A percentile compares a stretch with the other conserved stretches of the same genome.
phyloP scores from a whole-genome alignment of 2,113 vertebrate genomes.

The Hucho hucho region DNA sequence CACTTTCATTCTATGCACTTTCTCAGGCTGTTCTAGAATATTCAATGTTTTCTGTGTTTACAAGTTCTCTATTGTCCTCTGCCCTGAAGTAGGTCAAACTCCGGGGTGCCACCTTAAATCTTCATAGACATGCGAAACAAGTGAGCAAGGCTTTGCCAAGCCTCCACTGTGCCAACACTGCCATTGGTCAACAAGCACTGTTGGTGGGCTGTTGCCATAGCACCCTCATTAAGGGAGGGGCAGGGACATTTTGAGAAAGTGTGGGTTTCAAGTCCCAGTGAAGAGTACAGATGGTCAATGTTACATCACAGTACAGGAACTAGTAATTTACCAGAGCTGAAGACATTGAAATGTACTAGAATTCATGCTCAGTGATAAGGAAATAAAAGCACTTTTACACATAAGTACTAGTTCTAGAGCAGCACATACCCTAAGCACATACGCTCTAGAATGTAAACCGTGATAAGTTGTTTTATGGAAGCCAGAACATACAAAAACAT shows the following conservation, averaged over 20 bases:
- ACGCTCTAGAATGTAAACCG: no score
- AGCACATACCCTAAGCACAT: no score
- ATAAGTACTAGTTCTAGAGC: not conserved
- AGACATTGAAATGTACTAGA: not conserved
- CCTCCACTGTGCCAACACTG: not conserved
- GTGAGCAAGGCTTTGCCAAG: constrained; percentile 86
- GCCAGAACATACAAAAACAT: no score
- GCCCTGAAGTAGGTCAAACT: no score
- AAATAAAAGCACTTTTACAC: not conserved
- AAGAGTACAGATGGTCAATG: not conserved
- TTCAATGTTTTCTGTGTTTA: no score
- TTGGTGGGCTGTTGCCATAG: not conserved
- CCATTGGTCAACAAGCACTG: constrained; percentile 1
- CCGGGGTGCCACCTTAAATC: no score
- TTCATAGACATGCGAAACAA: not conserved
- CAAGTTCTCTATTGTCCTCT: no score
- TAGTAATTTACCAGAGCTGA: not conserved
- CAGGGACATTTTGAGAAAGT: not conserved
- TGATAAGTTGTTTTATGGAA: no score
- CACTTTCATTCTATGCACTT: constrained; percentile 80
- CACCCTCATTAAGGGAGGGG: not conserved
- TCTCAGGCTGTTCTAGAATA: constrained; percentile 71
- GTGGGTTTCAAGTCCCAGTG: not conserved
- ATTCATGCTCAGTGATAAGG: not conserved
- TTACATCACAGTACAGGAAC: not conserved